Evolutionary conservation across 2,113 vertebrate genomes (phyloP).

Genomic region (Zapornia atra): DNA sequence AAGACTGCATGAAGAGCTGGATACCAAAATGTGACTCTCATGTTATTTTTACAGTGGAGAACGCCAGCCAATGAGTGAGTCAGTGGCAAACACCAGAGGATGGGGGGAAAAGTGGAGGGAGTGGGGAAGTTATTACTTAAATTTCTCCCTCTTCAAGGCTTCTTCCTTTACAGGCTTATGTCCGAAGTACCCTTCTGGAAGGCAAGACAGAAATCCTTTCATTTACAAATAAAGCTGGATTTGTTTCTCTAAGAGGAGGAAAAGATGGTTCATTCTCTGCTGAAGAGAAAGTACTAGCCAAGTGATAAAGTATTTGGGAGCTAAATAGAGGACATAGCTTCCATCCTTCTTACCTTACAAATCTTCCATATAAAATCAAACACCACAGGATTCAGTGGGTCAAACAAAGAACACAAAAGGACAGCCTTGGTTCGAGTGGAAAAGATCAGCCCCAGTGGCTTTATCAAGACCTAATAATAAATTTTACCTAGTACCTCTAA

Average conservation of each 20-base stretch:
- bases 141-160: background rate
- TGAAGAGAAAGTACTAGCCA: background rate
- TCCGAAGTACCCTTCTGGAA: background rate
- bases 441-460: background rate
- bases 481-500: background rate
- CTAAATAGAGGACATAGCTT: background rate
- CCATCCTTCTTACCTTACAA: background rate
- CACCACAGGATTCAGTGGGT: background rate
- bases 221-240: background rate
- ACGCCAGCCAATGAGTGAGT: background rate
- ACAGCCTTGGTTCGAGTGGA: background rate
- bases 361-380: background rate
- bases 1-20: background rate
- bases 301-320: background rate
- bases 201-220: background rate
- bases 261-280: background rate
- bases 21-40: background rate
- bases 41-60: background rate
- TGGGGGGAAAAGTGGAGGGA: too few species aligned
- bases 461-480: background rate
- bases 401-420: background rate
- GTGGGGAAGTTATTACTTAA: background rate
- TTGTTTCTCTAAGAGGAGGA: background rate
- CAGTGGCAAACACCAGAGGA: background rate
- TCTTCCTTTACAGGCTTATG: background rate